These are phyloP conservation scores for Crenichthys baileyi DNA, from an alignment of 2,797 vertebrate genomes.

Conservation along the genomic window DNA sequence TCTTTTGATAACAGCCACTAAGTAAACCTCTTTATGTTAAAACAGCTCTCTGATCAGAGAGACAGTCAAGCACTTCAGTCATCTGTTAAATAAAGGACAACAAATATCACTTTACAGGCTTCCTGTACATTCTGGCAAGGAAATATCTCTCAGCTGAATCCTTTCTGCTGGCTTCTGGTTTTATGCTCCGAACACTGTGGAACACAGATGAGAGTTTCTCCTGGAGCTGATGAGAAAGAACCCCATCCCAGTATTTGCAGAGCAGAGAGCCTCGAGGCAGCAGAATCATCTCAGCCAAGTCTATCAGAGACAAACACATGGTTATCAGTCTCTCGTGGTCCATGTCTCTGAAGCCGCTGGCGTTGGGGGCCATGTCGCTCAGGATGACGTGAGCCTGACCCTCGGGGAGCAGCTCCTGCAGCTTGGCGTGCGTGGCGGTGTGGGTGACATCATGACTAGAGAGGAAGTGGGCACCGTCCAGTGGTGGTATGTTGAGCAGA, in stretches of 20 bases:
- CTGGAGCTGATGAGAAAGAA: slow-evolving; percentile 77
- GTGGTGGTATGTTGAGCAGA: slow-evolving; percentile 83
- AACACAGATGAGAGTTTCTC: slow-evolving; percentile 82
- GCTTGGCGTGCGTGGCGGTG: slow-evolving; percentile 68
- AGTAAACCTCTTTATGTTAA: slow-evolving; percentile 21
- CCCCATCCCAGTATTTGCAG: slow-evolving; percentile 94
- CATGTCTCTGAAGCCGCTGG: slow-evolving; percentile 88
- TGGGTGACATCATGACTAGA: slow-evolving; percentile 82
- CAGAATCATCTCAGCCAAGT: slow-evolving; percentile 80
- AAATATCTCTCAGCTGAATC: slow-evolving; percentile 91
- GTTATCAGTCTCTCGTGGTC: slow-evolving; percentile 89
- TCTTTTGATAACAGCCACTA: slow-evolving; percentile 65
- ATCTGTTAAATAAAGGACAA: background rate
- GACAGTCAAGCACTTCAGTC: background rate
- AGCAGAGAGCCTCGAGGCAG: slow-evolving; percentile 84
- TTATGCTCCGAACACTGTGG: slow-evolving; percentile 81
- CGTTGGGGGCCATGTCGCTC: slow-evolving; percentile 96
- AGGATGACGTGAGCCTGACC: slow-evolving; percentile 86
- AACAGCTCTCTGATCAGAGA: slow-evolving; percentile 13
- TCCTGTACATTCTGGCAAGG: slow-evolving; percentile 83
- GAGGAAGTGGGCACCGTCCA: slow-evolving; percentile 91
- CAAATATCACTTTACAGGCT: slow-evolving; percentile 32
- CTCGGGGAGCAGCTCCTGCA: slow-evolving; percentile 84
- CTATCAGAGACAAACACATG: slow-evolving; percentile 85
- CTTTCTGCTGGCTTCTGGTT: slow-evolving; percentile 90